Evolutionary conservation across 2,888 invertebrate species (phyloP), one percentile per base, ranked within the genome.

Genomic region (Nemoura dubitans): DNA sequence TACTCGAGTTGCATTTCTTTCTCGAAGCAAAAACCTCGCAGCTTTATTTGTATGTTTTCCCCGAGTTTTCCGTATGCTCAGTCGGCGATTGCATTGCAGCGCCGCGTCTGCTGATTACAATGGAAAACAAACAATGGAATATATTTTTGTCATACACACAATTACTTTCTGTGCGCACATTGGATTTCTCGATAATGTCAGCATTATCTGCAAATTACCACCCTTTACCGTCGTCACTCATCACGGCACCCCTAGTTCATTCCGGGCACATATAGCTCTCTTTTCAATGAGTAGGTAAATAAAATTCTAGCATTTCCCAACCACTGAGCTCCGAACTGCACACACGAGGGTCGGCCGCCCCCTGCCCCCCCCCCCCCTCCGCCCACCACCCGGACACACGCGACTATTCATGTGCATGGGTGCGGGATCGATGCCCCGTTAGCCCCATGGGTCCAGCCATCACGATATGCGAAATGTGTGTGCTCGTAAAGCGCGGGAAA

Each of bases 261-360:
- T 81, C 6, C 78, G 26, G 81, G 81, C n/a, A n/a, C n/a, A n/a
- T n/a, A n/a, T n/a, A n/a, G n/a, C 30, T 76, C 36, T 59, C 36
- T 59, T 82, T 78, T 76, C 85, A 81, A 43, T 82, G 59, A 87
- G 85, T 87, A 85, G 76, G 85, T 85, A 87, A 87, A 87, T 87
- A 85, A 85, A 87, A 87, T 80, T 10, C 85, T 85, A 85, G 30
- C 80, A 36, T 85, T 87, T 86, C 80, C 81, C 78, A 78, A 78
- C 78, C 78, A 26, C 78, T 26, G 78, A 78, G 26, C 78, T n/a
- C n/a, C 10, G 7, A 36, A 30, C 36, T 25, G 81, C 81, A 36
- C 36, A 36, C 81, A 28, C 27, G 36, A 25, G 29, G 81, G 81
- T 16, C 21, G 81, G 25, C n/a, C 30, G 25, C 21, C 36, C 14